These are phyloP conservation scores for Bruchidius siliquastri DNA, from an alignment of 2,888 invertebrate species.

Conservation along the genomic window DNA sequence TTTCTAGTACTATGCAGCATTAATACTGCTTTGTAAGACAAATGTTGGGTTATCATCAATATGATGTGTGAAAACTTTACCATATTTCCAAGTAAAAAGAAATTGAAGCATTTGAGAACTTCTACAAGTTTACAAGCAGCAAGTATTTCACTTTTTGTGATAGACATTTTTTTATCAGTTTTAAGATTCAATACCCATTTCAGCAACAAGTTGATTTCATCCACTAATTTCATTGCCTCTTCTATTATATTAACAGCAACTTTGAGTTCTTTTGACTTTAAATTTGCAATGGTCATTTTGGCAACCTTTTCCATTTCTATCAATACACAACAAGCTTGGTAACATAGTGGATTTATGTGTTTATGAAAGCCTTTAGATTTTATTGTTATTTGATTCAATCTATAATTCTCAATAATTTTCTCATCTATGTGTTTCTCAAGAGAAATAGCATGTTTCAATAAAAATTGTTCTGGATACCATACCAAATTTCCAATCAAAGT, in stretches of 20 bases:
- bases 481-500: conserved; percentile 73
- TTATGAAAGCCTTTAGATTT: conserved; percentile 58
- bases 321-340: conserved; percentile 57
- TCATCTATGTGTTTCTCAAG: conserved; percentile 53
- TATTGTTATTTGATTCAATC: conserved; percentile 54
- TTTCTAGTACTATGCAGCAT: conserved; percentile 63
- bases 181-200: conserved; percentile 64
- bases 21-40: conserved; percentile 68
- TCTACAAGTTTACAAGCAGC: conserved; percentile 77
- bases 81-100: conserved; percentile 64
- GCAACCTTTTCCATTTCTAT: conserved; percentile 56
- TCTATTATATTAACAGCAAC: conserved; percentile 53
- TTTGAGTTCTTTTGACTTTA: conserved; percentile 54
- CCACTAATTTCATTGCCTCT: conserved; percentile 48
- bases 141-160: conserved; percentile 71
- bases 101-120: conserved; percentile 71
- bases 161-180: conserved; percentile 67
- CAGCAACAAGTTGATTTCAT: conserved; percentile 49
- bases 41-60: conserved; percentile 74
- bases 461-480: conserved; percentile 83
- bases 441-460: conserved; percentile 60
- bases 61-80: conserved; percentile 67
- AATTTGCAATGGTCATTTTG: conserved; percentile 46
- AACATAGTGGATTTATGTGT: conserved; percentile 52
- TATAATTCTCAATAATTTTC: conserved; percentile 44